phyloP scores from a whole-genome alignment of 2,888 invertebrate species.

The Temnothorax unifasciatus region DNA sequence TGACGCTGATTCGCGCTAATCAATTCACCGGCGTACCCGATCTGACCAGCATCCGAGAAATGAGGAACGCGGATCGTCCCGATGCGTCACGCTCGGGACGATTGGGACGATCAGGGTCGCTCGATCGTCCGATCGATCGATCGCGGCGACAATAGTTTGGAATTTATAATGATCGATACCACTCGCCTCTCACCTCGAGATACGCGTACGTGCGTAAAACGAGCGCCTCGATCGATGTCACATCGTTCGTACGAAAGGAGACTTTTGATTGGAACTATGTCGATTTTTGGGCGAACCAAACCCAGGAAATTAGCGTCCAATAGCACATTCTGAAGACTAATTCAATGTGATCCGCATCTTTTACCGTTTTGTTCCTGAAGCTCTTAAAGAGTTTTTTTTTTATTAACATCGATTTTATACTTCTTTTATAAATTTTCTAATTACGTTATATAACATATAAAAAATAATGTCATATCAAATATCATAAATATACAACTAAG shows the following conservation, averaged over 20 bases:
- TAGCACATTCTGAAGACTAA: not conserved
- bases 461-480: not conserved
- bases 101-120: slow-evolving; percentile 60
- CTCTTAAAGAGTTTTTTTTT: not conserved
- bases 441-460: not conserved
- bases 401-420: not conserved
- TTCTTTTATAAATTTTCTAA: not conserved
- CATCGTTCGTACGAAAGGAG: slow-evolving; percentile 37
- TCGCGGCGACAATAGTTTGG: slow-evolving; percentile 53
- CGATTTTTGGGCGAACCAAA: not conserved
- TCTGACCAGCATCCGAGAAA: slow-evolving; percentile 80
- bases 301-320: not conserved
- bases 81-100: slow-evolving; percentile 27
- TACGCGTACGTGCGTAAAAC: not conserved
- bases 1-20: slow-evolving; percentile 81
- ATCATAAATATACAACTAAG: not conserved
- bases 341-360: not conserved
- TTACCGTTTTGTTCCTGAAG: not conserved
- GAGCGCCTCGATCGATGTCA: slow-evolving; percentile 22
- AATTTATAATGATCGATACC: slow-evolving; percentile 65
- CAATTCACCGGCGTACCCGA: slow-evolving; percentile 79
- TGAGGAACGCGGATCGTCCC: slow-evolving; percentile 45
- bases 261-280: slow-evolving; percentile 32
- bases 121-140: slow-evolving; percentile 3
- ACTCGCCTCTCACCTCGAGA: slow-evolving; percentile 15